Evolutionary conservation across 2,113 vertebrate genomes (phyloP), one percentile per base, ranked within the genome.

Genomic region (Suncus etruscus): DNA sequence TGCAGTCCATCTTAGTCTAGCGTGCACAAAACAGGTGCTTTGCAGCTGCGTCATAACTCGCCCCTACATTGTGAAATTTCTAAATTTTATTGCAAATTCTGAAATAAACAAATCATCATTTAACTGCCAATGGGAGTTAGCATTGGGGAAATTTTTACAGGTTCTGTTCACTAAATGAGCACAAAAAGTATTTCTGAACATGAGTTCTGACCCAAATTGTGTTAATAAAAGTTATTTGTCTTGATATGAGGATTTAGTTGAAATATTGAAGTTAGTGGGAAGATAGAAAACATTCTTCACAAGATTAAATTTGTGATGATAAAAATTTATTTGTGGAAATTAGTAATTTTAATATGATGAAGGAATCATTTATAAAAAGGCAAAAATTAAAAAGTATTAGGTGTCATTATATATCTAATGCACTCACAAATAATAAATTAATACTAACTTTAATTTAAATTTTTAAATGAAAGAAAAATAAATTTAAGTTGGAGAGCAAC

Each of bases 41-140:
- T 39, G 5, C 39, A 5, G 39, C 39, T 39, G 39, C 5, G 39
- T 5, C 39, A 39, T 5, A 3, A 39, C 39, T 39, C 39, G 39
- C 39, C 39, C 39, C 39, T 39, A 77, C 18, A 66, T 12, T 45
- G 4, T 66, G 39, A 69, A 48, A 29, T 48, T 83, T 9, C 7
- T 86, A 25, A 0, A 32, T 11, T 6, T 15, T 58, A 20, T 58
- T 58, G 54, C 18, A 58, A 58, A 39, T 79, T 32, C 16, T 7
- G 24, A 84, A 72, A 58, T 61, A 79, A 88, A 83, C 6, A 77
- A 31, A 31, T 58, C 45, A 79, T 18, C 5, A 75, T 82, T 88
- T 82, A 82, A 31, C 29, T 88, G 18, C 15, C 2, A 22, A 81
- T 68, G 11, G 20, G 22, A 47, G 9, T 8, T 54, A 80, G 39